Base-by-base conservation (phyloP, 2,888 invertebrate genomes). In the Torymus texanus region DNA sequence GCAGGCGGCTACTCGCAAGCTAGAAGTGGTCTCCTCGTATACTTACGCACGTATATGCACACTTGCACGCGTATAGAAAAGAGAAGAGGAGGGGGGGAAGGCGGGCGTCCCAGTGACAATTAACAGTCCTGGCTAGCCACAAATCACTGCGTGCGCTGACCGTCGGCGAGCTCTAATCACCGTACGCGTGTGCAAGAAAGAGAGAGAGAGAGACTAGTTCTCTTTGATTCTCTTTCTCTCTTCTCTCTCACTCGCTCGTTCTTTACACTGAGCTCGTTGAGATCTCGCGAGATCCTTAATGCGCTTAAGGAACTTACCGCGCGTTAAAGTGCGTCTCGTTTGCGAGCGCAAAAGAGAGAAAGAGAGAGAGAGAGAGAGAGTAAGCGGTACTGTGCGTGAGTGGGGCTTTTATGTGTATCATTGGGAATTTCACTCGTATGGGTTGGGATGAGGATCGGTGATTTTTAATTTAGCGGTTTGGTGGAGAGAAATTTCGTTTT, bases 81-180 rank as follows among this genome's bases (percentile, higher is more conserved):
- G 51, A 68, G 74, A 16, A n/a, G 53, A 29, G 29, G 21, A 14
- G 51, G 1, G 16, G 79, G 79, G 75, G 71, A 72, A 83, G 84
- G 85, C 85, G 83, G 84, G 85, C 85, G 86, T 86, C 85, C 82
- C 84, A 84, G 87, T 87, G 88, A 88, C 88, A 88, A 88, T 88
- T 88, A 88, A 88, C 87, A 86, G 86, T 84, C 85, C 76, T 76
- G 84, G 84, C 82, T 81, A 84, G 83, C 83, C 86, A 87, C 88
- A 88, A 88, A 88, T 88, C 87, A 88, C 87, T 81, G 83, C 83
- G 41, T n/a, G 53, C 29, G 59, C 41, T 8, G 41, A 41, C 41
- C 41, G 72, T 86, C 87, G 87, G 87, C 85, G 85, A 84, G 85
- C 81, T 88, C 88, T 88, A 88, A 88, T 88, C 88, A 88, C 87